phyloP scores from a whole-genome alignment of 2,113 vertebrate species.

The Diglossa brunneiventris region DNA sequence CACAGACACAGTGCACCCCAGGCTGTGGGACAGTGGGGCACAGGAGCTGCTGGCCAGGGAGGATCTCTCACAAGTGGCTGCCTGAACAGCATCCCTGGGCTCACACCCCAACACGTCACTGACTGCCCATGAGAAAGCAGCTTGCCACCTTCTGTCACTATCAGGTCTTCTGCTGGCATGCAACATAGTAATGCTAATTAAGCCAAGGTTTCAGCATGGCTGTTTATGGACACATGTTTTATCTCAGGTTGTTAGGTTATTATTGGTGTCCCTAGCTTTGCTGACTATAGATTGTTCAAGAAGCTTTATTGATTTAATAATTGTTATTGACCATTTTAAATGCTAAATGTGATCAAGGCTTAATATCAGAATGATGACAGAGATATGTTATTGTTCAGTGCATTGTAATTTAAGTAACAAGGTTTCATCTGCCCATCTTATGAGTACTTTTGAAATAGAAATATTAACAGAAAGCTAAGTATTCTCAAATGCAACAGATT shows the following conservation, averaged over 20 bases:
- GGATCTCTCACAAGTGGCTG: neutral
- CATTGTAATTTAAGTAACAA: neutral
- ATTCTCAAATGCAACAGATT: neutral
- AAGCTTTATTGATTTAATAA: neutral
- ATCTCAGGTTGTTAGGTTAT: neutral
- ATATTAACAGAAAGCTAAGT: conserved; percentile 13
- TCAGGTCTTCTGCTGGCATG: neutral
- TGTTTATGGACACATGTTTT: neutral
- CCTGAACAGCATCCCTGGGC: neutral
- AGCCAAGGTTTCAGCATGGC: neutral
- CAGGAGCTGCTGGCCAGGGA: neutral
- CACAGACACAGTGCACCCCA: fast-evolving
- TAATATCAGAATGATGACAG: neutral
- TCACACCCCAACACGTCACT: neutral
- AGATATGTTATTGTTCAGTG: neutral
- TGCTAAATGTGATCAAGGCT: neutral
- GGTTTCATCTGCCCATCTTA: neutral
- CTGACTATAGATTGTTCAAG: neutral
- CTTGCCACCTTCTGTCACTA: neutral
- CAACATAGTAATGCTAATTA: neutral
- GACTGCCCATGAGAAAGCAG: neutral
- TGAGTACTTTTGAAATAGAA: neutral
- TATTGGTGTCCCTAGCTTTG: neutral
- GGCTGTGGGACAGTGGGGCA: neutral
- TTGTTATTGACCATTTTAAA: neutral